These are phyloP conservation scores for Phortica variegata DNA, from an alignment of 1,140 invertebrate species.

Conservation along the genomic window DNA sequence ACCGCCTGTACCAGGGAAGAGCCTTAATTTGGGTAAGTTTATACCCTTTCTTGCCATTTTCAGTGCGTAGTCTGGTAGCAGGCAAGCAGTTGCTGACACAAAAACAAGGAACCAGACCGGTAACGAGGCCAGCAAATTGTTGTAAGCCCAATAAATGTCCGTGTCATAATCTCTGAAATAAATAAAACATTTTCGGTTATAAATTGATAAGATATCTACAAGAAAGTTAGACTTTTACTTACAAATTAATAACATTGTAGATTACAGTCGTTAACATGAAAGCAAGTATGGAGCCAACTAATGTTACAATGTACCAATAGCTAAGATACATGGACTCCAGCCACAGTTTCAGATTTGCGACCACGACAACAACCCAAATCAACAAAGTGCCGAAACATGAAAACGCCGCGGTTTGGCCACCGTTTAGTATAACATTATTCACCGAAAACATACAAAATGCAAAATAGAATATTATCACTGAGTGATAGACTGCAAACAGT, in stretches of 20 bases:
- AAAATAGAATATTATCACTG: slow-evolving; percentile 59
- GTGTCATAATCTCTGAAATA: slow-evolving; percentile 62
- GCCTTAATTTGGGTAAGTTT: slow-evolving; percentile 35
- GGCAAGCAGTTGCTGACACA: slow-evolving; percentile 60
- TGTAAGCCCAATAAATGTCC: slow-evolving; percentile 66
- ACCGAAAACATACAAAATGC: slow-evolving; percentile 48
- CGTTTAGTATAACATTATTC: slow-evolving; percentile 56
- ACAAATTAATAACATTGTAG: slow-evolving; percentile 65
- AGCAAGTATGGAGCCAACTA: slow-evolving; percentile 63
- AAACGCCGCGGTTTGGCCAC: slow-evolving; percentile 56
- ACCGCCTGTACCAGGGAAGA: slow-evolving; percentile 40
- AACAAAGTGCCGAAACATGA: slow-evolving; percentile 60
- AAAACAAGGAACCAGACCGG: slow-evolving; percentile 66
- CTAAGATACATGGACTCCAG: slow-evolving; percentile 69
- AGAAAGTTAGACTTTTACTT: too few relatives aligned
- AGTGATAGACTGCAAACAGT: slow-evolving; percentile 61
- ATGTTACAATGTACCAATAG: slow-evolving; percentile 61
- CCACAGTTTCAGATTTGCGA: slow-evolving; percentile 64
- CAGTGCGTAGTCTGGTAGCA: slow-evolving; percentile 64
- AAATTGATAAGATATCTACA: background rate
- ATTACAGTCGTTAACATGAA: slow-evolving; percentile 63
- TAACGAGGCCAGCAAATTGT: slow-evolving; percentile 61
- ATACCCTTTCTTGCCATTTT: slow-evolving; percentile 37
- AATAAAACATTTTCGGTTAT: too few relatives aligned
- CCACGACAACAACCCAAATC: slow-evolving; percentile 59